Base-by-base conservation (phyloP, 2,797 vertebrate species). In the Danio choprae region DNA sequence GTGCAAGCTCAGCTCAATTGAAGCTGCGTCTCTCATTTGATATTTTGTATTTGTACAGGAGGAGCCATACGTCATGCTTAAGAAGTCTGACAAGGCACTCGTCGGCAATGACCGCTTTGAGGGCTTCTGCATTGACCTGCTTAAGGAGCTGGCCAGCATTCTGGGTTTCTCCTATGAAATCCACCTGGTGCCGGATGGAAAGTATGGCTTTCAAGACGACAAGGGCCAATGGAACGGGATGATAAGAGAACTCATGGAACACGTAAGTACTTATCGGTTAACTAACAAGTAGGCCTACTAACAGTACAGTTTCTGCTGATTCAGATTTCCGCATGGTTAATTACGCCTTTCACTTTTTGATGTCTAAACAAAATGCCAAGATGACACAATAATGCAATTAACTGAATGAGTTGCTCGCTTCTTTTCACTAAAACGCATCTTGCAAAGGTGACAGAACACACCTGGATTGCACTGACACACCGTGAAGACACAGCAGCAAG, bases 171-270 rank as follows among this genome's bases (percentile, higher is more conserved):
- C 93, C 58, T 99, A 97, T 0, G 98, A 99, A 90, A 97, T 99
- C 89, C 96, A 96, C 0, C 93, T 99, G 88, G 97, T 97, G 87
- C 96, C 97, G 15, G 98, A 99, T 0, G 96, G 96, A 62, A 98
- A 94, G 67, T 99, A 99, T 0, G 98, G 98, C 65, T 97, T 95
- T 0, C 97, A 97, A 91, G 98, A 99, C 0, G 98, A 99, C 86
- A 99, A 99, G 89, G 97, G 98, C 84, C 98, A 98, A 89, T 99
- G 98, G 98, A 99, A 97, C 0, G 98, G 98, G 79, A 98, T 99
- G 95, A 95, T 99, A 85, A 95, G 95, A 85, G 98, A 99, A 84
- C 96, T 99, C 72, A 98, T 99, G 2, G 98, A 99, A 86, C 98
- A 99, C 0, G 98, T 99, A 90, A 98, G 98, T 96, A 60, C 73